Conservation (phyloP, 2,888 invertebrate species). For the Erpobdella octoculata region DNA sequence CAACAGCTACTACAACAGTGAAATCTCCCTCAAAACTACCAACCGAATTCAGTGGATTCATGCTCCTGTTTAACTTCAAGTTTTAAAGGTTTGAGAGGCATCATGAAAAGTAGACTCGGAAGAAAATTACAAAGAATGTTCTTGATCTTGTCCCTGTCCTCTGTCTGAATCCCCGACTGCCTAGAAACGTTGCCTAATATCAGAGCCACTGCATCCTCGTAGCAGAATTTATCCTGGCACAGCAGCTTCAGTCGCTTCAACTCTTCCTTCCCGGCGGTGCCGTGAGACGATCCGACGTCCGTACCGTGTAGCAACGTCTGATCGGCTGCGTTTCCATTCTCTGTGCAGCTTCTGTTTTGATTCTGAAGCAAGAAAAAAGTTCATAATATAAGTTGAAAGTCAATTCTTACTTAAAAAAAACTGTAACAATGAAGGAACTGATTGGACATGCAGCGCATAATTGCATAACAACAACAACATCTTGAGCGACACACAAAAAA, state of each 20-base stretch:
- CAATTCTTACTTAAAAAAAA: too few species aligned
- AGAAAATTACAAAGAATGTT: slow-evolving; percentile 9
- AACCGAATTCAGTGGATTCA: background rate
- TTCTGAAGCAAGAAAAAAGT: too few species aligned
- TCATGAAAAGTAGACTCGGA: background rate
- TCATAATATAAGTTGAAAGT: too few species aligned
- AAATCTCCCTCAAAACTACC: background rate
- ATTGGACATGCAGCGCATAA: too few species aligned
- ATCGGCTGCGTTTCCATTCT: background rate
- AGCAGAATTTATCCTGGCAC: background rate
- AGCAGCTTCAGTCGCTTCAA: slow-evolving; percentile 2
- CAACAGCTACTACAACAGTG: background rate
- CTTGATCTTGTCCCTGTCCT: slow-evolving; percentile 21
- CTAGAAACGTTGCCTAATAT: slow-evolving; percentile 6
- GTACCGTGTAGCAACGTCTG: background rate
- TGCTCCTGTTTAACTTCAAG: background rate
- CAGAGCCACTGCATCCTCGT: slow-evolving; percentile 22
- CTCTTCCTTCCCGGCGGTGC: background rate
- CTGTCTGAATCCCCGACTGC: slow-evolving; percentile 10
- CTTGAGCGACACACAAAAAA: background rate
- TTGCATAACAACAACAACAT: too few species aligned
- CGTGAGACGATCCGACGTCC: background rate
- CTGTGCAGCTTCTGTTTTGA: background rate
- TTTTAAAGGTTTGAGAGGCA: background rate
- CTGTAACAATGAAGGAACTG: too few species aligned